phyloP scores from a whole-genome alignment of 2,797 vertebrate species.

The Acrossocheilus wenchowensis region DNA sequence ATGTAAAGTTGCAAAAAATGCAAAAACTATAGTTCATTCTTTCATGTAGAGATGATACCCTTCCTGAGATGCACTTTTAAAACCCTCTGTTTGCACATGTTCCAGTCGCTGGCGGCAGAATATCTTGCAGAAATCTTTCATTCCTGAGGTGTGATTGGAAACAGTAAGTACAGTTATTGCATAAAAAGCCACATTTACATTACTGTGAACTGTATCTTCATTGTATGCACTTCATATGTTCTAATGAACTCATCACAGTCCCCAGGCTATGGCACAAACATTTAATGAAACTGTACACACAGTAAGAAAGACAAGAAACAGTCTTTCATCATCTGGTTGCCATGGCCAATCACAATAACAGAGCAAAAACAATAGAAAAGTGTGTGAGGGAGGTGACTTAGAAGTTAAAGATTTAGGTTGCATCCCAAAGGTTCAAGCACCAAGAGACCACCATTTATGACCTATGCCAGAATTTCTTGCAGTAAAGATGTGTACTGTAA shows the following conservation, averaged over 20 bases:
- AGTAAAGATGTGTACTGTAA: background rate
- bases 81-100: background rate
- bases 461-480: background rate
- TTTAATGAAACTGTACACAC: background rate
- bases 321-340: background rate
- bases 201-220: background rate
- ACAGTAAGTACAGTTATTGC: background rate
- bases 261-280: background rate
- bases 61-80: background rate
- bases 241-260: background rate
- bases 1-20: too few relatives aligned
- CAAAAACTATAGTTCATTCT: background rate
- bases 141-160: conserved; percentile 5
- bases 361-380: conserved; percentile 19
- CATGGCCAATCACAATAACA: conserved; percentile 17
- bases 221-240: background rate
- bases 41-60: background rate
- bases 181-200: background rate
- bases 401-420: background rate
- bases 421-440: background rate
- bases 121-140: background rate
- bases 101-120: background rate
- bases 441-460: background rate
- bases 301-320: background rate
- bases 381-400: background rate